phyloP scores from a whole-genome alignment of 2,797 vertebrate species.

The Masticophis lateralis region DNA sequence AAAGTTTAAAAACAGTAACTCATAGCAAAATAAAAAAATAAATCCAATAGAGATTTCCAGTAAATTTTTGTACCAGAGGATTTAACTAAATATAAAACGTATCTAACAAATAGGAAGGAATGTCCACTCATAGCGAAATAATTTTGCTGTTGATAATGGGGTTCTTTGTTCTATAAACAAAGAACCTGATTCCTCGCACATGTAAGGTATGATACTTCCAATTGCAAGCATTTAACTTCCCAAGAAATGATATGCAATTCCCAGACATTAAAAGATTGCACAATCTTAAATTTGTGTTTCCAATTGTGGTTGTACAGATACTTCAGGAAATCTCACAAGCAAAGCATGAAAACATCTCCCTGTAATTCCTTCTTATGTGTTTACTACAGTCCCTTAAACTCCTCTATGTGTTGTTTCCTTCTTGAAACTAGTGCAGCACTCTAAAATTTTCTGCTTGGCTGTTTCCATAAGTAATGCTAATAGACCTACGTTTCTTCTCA shows the following conservation, averaged over 20 bases:
- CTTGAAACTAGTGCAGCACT: neutral
- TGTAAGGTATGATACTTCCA: neutral
- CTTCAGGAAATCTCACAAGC: neutral
- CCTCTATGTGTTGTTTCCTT: neutral
- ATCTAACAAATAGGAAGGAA: neutral
- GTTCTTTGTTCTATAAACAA: neutral
- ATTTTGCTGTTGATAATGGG: neutral
- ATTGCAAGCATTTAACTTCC: neutral
- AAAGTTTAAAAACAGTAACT: neutral
- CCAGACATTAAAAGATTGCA: neutral
- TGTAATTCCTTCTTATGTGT: neutral
- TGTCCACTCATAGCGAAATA: neutral
- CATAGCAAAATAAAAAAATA: neutral
- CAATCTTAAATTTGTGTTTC: neutral
- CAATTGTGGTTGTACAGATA: neutral
- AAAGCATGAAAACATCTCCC: neutral
- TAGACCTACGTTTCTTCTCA: neutral
- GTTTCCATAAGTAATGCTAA: neutral
- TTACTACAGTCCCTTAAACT: neutral
- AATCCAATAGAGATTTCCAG: neutral
- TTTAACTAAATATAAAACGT: neutral
- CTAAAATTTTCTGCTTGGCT: neutral
- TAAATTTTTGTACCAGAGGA: neutral
- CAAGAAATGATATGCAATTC: neutral
- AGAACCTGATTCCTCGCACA: neutral